These are phyloP conservation scores for Oriolus oriolus DNA, from an alignment of 2,113 vertebrate genomes.

Conservation along the genomic window DNA sequence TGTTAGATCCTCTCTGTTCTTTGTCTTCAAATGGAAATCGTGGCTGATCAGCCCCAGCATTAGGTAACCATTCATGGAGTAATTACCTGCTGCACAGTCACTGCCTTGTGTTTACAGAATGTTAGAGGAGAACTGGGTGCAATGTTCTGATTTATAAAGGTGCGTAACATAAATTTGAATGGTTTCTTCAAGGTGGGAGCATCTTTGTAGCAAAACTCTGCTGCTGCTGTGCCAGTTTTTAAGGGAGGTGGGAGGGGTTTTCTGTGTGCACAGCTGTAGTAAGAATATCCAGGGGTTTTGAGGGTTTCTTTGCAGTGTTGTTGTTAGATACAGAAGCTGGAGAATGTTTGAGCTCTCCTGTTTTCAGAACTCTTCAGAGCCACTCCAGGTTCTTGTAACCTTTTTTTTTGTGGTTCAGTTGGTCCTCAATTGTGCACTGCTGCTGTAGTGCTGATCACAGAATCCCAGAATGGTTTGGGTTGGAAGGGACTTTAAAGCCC, in stretches of 20 bases:
- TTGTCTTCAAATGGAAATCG: not conserved
- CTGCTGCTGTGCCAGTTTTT: not conserved
- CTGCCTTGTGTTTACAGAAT: not conserved
- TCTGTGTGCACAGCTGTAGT: not conserved
- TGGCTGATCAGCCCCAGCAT: not conserved
- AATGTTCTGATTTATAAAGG: not conserved
- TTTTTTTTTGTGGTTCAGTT: not conserved
- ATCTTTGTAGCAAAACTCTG: not conserved
- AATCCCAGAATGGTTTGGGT: not conserved
- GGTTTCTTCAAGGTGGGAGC: not conserved
- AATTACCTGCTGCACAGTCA: not conserved
- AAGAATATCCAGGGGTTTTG: not conserved
- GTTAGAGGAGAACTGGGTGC: not conserved
- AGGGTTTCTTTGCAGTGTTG: rapidly evolving
- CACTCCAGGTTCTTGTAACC: not conserved
- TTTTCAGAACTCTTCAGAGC: not conserved
- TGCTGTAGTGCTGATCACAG: not conserved
- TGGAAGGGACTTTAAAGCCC: not conserved
- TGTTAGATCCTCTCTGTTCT: not conserved
- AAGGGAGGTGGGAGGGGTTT: not conserved
- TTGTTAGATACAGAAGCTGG: not conserved
- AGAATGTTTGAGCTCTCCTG: not conserved
- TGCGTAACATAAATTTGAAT: not conserved
- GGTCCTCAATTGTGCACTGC: not conserved
- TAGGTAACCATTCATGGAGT: not conserved